Percentiles rank a stretch among this genome's conserved stretches.
Evolutionary conservation across 2,888 invertebrate species (phyloP).

Genomic region (Oxytorus armatus): DNA sequence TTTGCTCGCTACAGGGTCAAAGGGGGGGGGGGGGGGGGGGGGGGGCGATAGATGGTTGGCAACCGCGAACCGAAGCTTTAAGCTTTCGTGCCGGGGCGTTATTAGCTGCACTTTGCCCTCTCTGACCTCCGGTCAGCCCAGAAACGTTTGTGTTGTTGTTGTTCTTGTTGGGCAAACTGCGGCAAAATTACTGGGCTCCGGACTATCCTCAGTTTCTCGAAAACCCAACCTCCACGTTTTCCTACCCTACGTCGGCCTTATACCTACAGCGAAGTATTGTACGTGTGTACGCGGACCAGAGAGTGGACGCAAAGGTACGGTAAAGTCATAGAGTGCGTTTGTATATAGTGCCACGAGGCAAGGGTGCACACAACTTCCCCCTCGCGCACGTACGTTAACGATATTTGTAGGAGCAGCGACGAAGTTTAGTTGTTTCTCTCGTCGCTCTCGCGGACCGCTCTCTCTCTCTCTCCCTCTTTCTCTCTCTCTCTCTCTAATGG

Average conservation of each 20-base stretch:
- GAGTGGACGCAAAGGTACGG: conserved; percentile 39
- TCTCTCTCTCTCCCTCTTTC: conserved; percentile 69
- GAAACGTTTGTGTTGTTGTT: conserved; percentile 76
- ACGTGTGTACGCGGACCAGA: conserved; percentile 23
- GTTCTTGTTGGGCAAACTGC: conserved; percentile 81
- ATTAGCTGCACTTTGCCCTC: conserved; percentile 74
- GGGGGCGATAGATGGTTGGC: conserved; percentile 19
- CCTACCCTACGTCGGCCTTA: conserved; percentile 14
- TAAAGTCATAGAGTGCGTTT: conserved; percentile 55
- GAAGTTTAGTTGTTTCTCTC: conserved; percentile 74
- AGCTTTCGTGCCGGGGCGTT: conserved; percentile 65
- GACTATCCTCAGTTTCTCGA: conserved; percentile 64
- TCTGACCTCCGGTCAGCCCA: conserved; percentile 62
- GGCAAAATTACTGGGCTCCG: conserved; percentile 79
- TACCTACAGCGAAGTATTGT: conserved; percentile 43
- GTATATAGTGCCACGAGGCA: conserved; percentile 33
- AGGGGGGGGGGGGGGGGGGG: conserved; percentile 6
- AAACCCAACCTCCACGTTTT: conserved; percentile 56
- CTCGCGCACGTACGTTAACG: conserved; percentile 78
- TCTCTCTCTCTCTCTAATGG: conserved; percentile 78
- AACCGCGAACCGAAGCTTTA: conserved; percentile 52
- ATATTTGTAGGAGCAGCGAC: conserved; percentile 80
- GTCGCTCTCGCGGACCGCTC: conserved; percentile 61
- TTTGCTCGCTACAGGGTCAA: conserved; percentile 44
- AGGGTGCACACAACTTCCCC: conserved; percentile 45